A percentile compares a stretch with the other conserved stretches of the same genome.
Conservation (phyloP, 53 echinoderm and acorn worm species). For the Apostichopus leukothele region DNA sequence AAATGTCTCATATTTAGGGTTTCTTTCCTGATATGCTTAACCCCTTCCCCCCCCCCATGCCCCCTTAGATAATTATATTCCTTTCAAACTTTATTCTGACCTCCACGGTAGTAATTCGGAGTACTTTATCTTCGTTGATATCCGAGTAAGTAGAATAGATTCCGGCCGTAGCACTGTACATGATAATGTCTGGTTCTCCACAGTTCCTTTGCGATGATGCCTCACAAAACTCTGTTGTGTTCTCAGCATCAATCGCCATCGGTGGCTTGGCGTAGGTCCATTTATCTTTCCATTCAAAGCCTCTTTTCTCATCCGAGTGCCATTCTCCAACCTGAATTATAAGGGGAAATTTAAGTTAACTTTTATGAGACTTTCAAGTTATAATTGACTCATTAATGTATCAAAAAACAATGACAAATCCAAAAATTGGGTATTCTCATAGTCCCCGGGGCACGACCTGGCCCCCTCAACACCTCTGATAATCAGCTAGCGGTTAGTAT, state of each 20-base stretch:
- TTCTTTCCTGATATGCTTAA: too few relatives aligned
- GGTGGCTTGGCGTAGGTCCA: not conserved
- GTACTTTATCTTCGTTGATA: not conserved
- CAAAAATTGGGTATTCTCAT: too few relatives aligned
- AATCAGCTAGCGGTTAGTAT: too few relatives aligned
- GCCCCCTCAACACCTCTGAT: too few relatives aligned
- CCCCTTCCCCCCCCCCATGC: too few relatives aligned
- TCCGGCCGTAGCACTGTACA: not conserved
- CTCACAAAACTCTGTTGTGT: not conserved
- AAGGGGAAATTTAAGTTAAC: not conserved
- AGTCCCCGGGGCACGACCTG: too few relatives aligned
- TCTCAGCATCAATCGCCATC: not conserved
- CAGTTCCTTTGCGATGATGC: too few relatives aligned
- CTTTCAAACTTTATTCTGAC: not conserved
- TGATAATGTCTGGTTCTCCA: not conserved
- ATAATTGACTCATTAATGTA: too few relatives aligned
- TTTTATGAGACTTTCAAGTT: too few relatives aligned
- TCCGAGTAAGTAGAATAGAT: not conserved
- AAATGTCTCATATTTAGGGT: too few relatives aligned
- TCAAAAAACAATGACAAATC: too few relatives aligned
- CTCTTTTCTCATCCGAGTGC: constrained; percentile 1
- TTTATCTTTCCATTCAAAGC: not conserved
- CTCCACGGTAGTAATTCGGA: not conserved
- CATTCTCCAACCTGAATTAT: not conserved
- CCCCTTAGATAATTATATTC: too few relatives aligned